phyloP scores from a whole-genome alignment of 2,888 invertebrate genomes.

The Dasysyrphus tricinctus region DNA sequence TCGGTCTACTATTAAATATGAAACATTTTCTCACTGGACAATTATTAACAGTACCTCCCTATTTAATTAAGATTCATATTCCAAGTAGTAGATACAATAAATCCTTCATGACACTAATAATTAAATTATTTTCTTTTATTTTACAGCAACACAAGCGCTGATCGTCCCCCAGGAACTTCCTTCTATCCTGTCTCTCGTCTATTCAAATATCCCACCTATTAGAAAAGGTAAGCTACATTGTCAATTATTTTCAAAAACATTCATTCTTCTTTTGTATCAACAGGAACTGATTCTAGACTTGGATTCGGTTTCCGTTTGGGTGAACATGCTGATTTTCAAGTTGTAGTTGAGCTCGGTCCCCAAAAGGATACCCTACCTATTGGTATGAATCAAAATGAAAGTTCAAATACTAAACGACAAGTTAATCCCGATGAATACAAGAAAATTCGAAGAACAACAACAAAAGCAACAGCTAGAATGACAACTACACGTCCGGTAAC shows the following conservation, averaged over 20 bases:
- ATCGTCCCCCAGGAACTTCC: conserved; percentile 93
- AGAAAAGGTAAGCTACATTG: conserved; percentile 88
- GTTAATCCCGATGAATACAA: conserved; percentile 78
- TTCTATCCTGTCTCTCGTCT: conserved; percentile 90
- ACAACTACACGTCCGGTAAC: conserved; percentile 63
- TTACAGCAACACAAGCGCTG: conserved; percentile 80
- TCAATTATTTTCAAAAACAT: background rate
- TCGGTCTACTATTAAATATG: too few relatives aligned
- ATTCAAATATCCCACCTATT: conserved; percentile 93
- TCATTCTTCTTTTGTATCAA: background rate
- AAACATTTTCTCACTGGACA: too few relatives aligned
- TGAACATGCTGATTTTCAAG: conserved; percentile 92
- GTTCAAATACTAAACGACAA: conserved; percentile 81
- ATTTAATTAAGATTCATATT: too few relatives aligned
- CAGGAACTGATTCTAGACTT: conserved; percentile 91
- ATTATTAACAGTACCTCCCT: too few relatives aligned
- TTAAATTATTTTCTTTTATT: conserved; percentile 2
- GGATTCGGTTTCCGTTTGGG: conserved; percentile 92
- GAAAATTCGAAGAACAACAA: conserved; percentile 21
- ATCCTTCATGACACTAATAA: too few relatives aligned
- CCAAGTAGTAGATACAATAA: too few relatives aligned
- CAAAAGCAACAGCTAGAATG: conserved; percentile 12
- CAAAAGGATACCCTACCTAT: conserved; percentile 90
- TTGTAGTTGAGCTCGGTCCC: conserved; percentile 90
- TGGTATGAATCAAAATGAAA: conserved; percentile 83